Evolutionary conservation across 2,888 invertebrate genomes (phyloP).

Genomic region (Strigamia maritima): DNA sequence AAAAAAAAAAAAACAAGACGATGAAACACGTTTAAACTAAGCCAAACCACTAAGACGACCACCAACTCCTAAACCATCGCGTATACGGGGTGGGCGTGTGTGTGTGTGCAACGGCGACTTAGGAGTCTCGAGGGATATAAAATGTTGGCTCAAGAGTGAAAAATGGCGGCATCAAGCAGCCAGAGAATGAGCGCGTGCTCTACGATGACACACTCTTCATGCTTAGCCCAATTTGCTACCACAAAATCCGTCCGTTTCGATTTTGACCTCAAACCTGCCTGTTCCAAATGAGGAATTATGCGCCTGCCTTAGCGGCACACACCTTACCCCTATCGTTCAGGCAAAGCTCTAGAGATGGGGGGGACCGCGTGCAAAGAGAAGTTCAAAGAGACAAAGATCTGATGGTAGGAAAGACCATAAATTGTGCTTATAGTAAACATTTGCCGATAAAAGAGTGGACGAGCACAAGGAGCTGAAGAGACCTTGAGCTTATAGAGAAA

Average conservation of each 20-base stretch:
- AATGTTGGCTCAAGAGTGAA: not conserved
- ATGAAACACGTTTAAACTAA: not conserved
- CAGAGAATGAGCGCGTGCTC: not conserved
- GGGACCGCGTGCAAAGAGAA: not conserved
- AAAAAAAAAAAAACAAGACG: not conserved
- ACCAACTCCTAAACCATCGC: not conserved
- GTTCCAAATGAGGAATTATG: not conserved
- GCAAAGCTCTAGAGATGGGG: not conserved
- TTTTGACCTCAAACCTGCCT: not conserved
- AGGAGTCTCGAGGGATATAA: not conserved
- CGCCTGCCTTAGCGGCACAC: not conserved
- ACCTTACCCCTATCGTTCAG: not conserved
- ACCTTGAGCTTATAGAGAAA: not conserved
- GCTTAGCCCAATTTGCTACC: not conserved
- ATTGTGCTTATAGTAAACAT: constrained; percentile 35
- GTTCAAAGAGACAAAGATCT: constrained; percentile 18
- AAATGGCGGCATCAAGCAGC: not conserved
- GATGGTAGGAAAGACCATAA: not conserved
- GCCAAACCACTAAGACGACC: not conserved
- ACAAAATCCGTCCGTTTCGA: not conserved
- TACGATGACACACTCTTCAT: not conserved
- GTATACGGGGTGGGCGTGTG: not conserved
- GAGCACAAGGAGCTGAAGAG: constrained; percentile 12
- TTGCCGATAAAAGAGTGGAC: not conserved
- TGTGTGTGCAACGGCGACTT: not conserved